A percentile compares a stretch with the other conserved stretches of the same genome.
Conservation (phyloP, 2,797 vertebrate genomes). For the Tragopan temminckii region DNA sequence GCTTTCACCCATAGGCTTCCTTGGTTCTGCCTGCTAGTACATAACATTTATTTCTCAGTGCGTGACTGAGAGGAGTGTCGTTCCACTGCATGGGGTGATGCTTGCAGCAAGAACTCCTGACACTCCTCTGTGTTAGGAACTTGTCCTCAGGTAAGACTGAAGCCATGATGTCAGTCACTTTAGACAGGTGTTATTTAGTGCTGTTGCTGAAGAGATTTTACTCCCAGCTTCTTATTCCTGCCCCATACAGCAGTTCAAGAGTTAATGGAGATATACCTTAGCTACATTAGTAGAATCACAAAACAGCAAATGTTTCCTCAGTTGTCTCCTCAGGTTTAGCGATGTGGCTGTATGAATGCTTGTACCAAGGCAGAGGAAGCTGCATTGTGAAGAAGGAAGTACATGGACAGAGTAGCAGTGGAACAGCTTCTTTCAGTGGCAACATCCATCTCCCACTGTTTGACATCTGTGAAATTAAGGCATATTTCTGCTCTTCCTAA, state of each 20-base stretch:
- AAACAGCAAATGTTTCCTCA: background rate
- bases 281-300: background rate
- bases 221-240: background rate
- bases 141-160: background rate
- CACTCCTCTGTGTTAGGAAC: background rate
- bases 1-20: background rate
- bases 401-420: background rate
- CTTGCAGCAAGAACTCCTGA: background rate
- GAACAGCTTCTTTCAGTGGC: background rate
- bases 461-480: background rate
- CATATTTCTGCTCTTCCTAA: background rate
- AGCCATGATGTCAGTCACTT: background rate
- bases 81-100: background rate
- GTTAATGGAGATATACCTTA: background rate
- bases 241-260: fast-evolving
- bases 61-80: background rate
- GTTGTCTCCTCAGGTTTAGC: background rate
- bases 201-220: background rate
- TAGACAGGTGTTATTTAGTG: background rate
- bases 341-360: background rate
- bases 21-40: background rate
- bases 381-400: background rate
- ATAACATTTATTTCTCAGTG: background rate
- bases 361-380: background rate
- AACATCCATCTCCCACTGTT: background rate